A percentile compares a stretch with the other conserved stretches of the same genome.
These are phyloP conservation scores for Parnassius glacialis DNA, from an alignment of 2,888 invertebrate genomes.

Conservation along the genomic window DNA sequence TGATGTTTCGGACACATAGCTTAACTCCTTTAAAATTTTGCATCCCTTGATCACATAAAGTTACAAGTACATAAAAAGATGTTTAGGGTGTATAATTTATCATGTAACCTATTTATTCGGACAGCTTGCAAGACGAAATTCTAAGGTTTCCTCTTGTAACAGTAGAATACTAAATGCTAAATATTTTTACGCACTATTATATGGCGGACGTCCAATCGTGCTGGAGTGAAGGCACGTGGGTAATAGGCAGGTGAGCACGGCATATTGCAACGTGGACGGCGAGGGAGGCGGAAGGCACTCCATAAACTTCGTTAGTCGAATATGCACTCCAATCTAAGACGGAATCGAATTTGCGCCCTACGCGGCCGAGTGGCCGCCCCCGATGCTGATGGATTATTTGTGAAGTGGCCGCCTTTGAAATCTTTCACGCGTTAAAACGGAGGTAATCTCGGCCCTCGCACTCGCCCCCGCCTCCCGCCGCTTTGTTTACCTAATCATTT, in stretches of 20 bases:
- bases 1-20: too few species aligned
- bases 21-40: too few species aligned
- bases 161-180: too few species aligned
- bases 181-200: not conserved
- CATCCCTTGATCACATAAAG: too few species aligned
- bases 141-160: too few species aligned
- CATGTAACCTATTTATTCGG: too few species aligned
- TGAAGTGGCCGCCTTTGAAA: conserved; percentile 74
- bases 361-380: conserved; percentile 43
- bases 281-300: conserved; percentile 29
- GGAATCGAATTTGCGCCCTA: conserved; percentile 69
- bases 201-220: not conserved
- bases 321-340: conserved; percentile 73
- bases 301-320: conserved; percentile 69
- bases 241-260: not conserved
- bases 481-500: conserved; percentile 77
- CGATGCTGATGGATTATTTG: conserved; percentile 77
- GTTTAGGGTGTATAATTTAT: too few species aligned
- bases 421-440: conserved; percentile 79
- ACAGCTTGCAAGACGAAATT: too few species aligned
- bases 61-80: too few species aligned
- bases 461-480: conserved; percentile 35
- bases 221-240: not conserved
- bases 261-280: conserved; percentile 2
- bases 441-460: conserved; percentile 66